Percentiles rank a stretch among this genome's conserved stretches.
phyloP scores from a whole-genome alignment of 2,797 vertebrate species.

The Taenioides sp. region DNA sequence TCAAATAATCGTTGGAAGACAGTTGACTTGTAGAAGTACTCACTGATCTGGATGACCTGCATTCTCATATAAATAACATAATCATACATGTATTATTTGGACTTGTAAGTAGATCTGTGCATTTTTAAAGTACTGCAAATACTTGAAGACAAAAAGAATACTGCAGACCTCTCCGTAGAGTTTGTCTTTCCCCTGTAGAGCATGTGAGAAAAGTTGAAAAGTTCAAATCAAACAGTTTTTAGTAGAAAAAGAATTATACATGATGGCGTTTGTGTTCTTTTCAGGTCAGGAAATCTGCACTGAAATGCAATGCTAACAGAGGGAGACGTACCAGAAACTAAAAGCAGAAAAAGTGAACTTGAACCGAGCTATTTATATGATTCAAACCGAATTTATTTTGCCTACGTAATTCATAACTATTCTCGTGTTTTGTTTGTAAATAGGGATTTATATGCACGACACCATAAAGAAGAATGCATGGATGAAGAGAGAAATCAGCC shows the following conservation, averaged over 20 bases:
- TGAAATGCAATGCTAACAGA: not conserved
- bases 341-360: not conserved
- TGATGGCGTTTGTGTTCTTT: slow-evolving; percentile 4
- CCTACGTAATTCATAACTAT: not conserved
- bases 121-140: not conserved
- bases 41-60: not conserved
- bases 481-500: no score
- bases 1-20: not conserved
- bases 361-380: not conserved
- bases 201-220: not conserved
- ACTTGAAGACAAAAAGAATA: slow-evolving; percentile 1
- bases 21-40: not conserved
- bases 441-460: no score
- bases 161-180: not conserved
- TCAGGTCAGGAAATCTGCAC: slow-evolving; percentile 1
- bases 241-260: slow-evolving; percentile 4
- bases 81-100: not conserved
- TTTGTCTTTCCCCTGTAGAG: not conserved
- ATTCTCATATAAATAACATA: not conserved
- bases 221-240: not conserved
- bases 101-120: not conserved
- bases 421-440: no score
- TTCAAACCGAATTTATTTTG: not conserved
- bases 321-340: not conserved
- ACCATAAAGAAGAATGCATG: no score